A percentile compares a stretch with the other conserved stretches of the same genome.
Conservation (phyloP, 1,140 invertebrate species). For the Macrocentrus cingulum region DNA sequence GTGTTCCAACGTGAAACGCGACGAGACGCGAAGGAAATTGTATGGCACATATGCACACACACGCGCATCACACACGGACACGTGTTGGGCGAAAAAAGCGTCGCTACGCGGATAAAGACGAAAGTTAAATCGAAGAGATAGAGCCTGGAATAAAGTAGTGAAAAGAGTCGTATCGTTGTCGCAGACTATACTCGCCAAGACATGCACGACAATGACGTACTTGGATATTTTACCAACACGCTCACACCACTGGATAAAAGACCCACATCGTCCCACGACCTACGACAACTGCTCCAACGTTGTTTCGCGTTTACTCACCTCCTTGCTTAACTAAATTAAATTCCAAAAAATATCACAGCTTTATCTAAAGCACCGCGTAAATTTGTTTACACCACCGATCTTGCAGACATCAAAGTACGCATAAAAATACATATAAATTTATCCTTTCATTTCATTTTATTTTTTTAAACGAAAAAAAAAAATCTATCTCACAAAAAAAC, state of each 20-base stretch:
- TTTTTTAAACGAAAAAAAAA: too few relatives aligned
- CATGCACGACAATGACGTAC: neutral
- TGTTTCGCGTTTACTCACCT: neutral
- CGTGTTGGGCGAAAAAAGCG: neutral
- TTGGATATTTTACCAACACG: neutral
- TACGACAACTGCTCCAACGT: neutral
- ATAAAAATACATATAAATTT: too few relatives aligned
- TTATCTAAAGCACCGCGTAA: too few relatives aligned
- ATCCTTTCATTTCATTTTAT: too few relatives aligned
- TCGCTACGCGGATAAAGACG: neutral
- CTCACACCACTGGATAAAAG: too few relatives aligned
- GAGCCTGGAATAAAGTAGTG: constrained; percentile 3
- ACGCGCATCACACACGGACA: neutral
- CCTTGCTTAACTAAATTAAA: neutral
- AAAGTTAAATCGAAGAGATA: neutral
- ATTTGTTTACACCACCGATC: too few relatives aligned
- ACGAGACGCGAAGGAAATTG: neutral
- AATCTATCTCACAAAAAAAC: too few relatives aligned
- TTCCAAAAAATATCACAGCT: neutral
- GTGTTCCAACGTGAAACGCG: constrained; percentile 10
- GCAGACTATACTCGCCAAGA: neutral
- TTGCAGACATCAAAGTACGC: too few relatives aligned
- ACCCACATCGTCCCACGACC: neutral
- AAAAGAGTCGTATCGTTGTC: constrained; percentile 15
- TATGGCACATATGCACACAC: neutral